Evolutionary conservation across 37 sponge, comb jelly and placozoan genomes (phyloP), one percentile per base, ranked within the genome.

Genomic region (Halichondria panicea): DNA sequence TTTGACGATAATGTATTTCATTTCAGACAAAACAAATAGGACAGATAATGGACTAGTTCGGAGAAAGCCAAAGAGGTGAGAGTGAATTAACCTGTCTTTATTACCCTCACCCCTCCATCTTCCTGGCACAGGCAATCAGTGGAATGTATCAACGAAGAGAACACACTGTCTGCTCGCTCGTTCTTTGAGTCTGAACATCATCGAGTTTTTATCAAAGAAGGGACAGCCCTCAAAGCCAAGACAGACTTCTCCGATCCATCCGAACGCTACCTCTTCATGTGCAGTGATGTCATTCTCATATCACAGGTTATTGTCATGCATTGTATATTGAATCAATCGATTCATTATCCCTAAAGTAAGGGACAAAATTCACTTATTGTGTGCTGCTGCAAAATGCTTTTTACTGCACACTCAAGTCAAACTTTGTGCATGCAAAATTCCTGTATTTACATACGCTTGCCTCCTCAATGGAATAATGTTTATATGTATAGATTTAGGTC

Each of bases 241-340:
- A 25, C 65, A 30, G 78, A 88, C 60, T 88, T 82, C 68, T 66
- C 66, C 19, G 88, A 88, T 33, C 65, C 78, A 27, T 45, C 66
- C 43, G 88, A 88, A 43, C 74, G 88, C 77, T 86, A 81, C 65
- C 62, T 93, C 33, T 77, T 93, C 57, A 70, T 93, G 9, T 82
- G 87, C 60, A 89, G 69, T 63, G 94, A 93, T 55, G 72, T 86
- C 0, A 39, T 93, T 13, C 70, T 93, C 0, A 78, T 93, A n/a
- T 82, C 91, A 31, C 93, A 91, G 70, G 91, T 91, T 50, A 69
- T 59, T 39, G 5, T 36, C n/a, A 58, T n/a, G 28, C 22, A 59
- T 59, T 59, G 25, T 59, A 25, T 59, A 59, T 59, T 59, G 22
- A 59, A n/a, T n/a, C n/a, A n/a, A n/a, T n/a, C n/a, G n/a, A n/a